These are phyloP conservation scores for Sesamia inferens DNA, from an alignment of 2,888 invertebrate genomes.

Conservation along the genomic window DNA sequence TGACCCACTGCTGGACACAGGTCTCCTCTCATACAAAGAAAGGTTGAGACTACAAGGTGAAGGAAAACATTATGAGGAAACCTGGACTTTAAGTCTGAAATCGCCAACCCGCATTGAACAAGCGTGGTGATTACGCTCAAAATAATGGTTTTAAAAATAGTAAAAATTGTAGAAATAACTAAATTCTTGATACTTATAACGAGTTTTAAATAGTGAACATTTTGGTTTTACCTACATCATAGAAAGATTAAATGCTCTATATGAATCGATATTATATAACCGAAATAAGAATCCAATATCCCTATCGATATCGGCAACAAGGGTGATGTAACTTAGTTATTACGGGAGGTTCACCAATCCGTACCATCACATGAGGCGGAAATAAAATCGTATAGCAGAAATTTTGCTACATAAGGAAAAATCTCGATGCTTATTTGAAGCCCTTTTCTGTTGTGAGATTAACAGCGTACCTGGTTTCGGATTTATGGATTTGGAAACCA, in stretches of 20 bases:
- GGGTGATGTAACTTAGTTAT: slow-evolving; percentile 70
- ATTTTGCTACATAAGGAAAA: slow-evolving; percentile 69
- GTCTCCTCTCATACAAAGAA: too few relatives aligned
- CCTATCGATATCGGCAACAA: slow-evolving; percentile 67
- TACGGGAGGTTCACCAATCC: slow-evolving; percentile 63
- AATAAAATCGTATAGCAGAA: slow-evolving; percentile 72
- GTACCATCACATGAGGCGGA: slow-evolving; percentile 69
- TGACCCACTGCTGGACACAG: too few relatives aligned
- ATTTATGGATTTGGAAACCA: neutral
- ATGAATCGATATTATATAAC: slow-evolving; percentile 26
- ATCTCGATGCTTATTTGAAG: slow-evolving; percentile 42
- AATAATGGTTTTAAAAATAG: neutral
- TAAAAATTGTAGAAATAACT: neutral
- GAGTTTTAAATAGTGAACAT: neutral
- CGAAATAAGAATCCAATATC: slow-evolving; percentile 67
- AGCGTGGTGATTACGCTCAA: too few relatives aligned
- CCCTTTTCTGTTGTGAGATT: slow-evolving; percentile 29
- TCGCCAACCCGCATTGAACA: too few relatives aligned
- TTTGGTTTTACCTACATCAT: neutral
- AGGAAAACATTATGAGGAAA: too few relatives aligned
- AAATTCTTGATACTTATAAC: neutral
- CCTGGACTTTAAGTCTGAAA: too few relatives aligned
- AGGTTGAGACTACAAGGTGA: too few relatives aligned
- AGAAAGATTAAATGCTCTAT: neutral
- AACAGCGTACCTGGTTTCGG: slow-evolving; percentile 7